A percentile compares a stretch with the other conserved stretches of the same genome.
Evolutionary conservation across 2,797 vertebrate genomes (phyloP).

Genomic region (Anguilla obscura): DNA sequence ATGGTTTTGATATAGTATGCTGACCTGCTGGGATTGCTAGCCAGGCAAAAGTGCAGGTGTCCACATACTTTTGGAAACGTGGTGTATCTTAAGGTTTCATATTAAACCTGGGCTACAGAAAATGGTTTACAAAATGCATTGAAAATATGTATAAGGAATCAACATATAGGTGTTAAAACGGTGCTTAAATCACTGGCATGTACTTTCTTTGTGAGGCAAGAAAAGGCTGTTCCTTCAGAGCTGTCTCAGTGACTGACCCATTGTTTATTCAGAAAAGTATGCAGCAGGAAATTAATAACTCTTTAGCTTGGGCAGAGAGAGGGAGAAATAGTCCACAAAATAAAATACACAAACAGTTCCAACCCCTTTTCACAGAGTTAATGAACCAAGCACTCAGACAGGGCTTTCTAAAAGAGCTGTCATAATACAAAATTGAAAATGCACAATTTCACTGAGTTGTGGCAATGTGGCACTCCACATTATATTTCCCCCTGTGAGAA

Average conservation of each 20-base stretch:
- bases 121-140: background rate
- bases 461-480: conserved; percentile 6
- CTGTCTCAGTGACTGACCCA: background rate
- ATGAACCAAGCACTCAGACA: conserved; percentile 10
- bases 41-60: no score
- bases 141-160: background rate
- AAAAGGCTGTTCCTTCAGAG: background rate
- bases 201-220: background rate
- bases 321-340: conserved; percentile 11
- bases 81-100: background rate
- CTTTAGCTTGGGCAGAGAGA: background rate
- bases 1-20: no score
- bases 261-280: background rate
- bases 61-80: no score
- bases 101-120: background rate
- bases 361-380: conserved; percentile 7
- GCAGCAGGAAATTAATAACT: conserved; percentile 23
- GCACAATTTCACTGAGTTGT: background rate
- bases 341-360: background rate
- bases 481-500: background rate
- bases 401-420: conserved; percentile 12
- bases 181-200: background rate
- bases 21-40: no score
- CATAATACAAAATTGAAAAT: conserved; percentile 20
- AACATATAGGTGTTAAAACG: background rate